phyloP scores from a whole-genome alignment of 1,140 invertebrate genomes.

The Trachymyrmex septentrionalis region DNA sequence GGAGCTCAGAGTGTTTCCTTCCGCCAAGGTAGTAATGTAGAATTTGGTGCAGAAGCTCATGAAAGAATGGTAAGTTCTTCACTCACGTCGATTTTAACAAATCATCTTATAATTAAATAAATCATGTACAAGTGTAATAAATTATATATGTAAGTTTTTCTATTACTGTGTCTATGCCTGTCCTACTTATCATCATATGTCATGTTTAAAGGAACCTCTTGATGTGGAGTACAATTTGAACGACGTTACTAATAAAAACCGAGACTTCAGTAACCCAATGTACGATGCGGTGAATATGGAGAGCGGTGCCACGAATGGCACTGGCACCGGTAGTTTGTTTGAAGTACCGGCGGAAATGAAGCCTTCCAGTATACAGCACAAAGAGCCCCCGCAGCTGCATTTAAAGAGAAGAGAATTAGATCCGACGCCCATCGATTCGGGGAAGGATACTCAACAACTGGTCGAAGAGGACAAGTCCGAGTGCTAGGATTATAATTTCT shows the following conservation, averaged over 20 bases:
- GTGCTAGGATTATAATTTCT: constrained; percentile 80
- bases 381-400: constrained; percentile 91
- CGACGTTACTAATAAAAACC: constrained; percentile 91
- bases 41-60: constrained; percentile 91
- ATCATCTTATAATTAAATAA: neutral
- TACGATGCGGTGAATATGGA: constrained; percentile 93
- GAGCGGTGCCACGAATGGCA: constrained; percentile 87
- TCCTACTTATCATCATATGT: neutral
- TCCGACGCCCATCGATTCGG: constrained; percentile 93
- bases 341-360: constrained; percentile 92
- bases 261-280: constrained; percentile 98
- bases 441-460: constrained; percentile 96
- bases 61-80: constrained; percentile 83
- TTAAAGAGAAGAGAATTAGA: constrained; percentile 93
- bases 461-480: constrained; percentile 94
- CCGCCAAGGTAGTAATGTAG: constrained; percentile 96
- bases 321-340: constrained; percentile 90
- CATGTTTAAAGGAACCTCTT: constrained; percentile 86
- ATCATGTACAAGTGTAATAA: neutral
- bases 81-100: neutral
- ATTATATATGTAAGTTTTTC: neutral
- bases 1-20: constrained; percentile 98
- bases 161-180: neutral
- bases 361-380: constrained; percentile 93
- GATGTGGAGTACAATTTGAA: constrained; percentile 93